Conservation (phyloP, 64 coral and sea anemone genomes). For the Stichodactyla helianthus region DNA sequence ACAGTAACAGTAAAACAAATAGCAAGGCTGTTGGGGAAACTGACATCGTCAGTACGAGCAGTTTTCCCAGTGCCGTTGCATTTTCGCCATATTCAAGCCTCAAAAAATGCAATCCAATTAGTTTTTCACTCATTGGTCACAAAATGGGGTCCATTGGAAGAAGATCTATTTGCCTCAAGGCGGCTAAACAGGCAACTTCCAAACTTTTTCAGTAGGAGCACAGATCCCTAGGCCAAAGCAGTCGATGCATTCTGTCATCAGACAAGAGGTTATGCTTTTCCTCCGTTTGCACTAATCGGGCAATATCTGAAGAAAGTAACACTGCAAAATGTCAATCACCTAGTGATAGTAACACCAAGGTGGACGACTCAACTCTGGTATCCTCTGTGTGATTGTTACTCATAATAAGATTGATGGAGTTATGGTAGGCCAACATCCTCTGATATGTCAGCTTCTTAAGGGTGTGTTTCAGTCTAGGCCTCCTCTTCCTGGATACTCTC, state of each 20-base stretch:
- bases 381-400: too few species aligned
- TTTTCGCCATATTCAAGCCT: neutral
- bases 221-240: neutral
- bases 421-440: slow-evolving; percentile 18
- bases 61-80: neutral
- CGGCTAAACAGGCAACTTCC: neutral
- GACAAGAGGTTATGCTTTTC: neutral
- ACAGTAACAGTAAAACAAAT: neutral
- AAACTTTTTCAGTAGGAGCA: slow-evolving; percentile 3
- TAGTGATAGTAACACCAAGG: too few species aligned
- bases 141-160: neutral
- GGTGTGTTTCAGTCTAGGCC: slow-evolving; percentile 6
- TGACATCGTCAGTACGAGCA: neutral
- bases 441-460: slow-evolving; percentile 12
- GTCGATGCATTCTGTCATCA: neutral
- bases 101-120: neutral
- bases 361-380: too few species aligned
- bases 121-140: neutral
- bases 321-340: too few species aligned
- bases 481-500: neutral
- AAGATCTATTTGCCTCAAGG: slow-evolving; percentile 19
- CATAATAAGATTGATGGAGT: neutral
- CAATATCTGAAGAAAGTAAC: too few species aligned
- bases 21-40: neutral
- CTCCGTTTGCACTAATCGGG: too few species aligned